Conservation (phyloP, 1,140 invertebrate species). For the Zeugodacus cucurbitae region DNA sequence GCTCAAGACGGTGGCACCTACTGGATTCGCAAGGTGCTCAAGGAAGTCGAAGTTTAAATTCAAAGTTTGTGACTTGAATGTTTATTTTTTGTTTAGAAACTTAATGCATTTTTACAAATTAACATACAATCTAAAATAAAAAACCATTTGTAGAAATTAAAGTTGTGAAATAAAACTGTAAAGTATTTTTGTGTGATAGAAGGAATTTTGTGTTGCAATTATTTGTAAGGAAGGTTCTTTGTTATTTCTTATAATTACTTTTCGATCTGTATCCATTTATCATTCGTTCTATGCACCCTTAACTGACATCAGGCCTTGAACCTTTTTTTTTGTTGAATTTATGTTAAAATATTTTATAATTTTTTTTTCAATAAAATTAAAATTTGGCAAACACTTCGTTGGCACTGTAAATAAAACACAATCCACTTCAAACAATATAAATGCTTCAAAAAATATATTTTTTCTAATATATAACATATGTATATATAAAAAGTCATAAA, state of each 20-base stretch:
- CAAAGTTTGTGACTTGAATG: neutral
- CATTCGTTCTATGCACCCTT: too few relatives aligned
- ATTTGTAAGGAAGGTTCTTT: too few relatives aligned
- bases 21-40: slow-evolving; percentile 63
- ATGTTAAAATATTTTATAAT: too few relatives aligned
- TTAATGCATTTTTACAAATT: neutral
- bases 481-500: neutral
- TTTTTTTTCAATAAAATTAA: too few relatives aligned
- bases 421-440: too few relatives aligned
- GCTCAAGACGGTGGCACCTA: slow-evolving; percentile 65
- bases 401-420: too few relatives aligned
- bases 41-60: slow-evolving; percentile 41
- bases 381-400: too few relatives aligned
- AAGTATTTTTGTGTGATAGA: slow-evolving; percentile 37
- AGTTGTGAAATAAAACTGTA: slow-evolving; percentile 35
- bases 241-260: too few relatives aligned
- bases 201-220: neutral
- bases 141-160: slow-evolving; percentile 7
- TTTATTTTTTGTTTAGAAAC: neutral
- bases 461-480: neutral
- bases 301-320: too few relatives aligned
- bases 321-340: too few relatives aligned
- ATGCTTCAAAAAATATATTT: too few relatives aligned
- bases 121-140: slow-evolving; percentile 23
- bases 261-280: too few relatives aligned